Base-by-base conservation (phyloP, 2,888 invertebrate genomes). In the Phragmatobia fuliginosa region DNA sequence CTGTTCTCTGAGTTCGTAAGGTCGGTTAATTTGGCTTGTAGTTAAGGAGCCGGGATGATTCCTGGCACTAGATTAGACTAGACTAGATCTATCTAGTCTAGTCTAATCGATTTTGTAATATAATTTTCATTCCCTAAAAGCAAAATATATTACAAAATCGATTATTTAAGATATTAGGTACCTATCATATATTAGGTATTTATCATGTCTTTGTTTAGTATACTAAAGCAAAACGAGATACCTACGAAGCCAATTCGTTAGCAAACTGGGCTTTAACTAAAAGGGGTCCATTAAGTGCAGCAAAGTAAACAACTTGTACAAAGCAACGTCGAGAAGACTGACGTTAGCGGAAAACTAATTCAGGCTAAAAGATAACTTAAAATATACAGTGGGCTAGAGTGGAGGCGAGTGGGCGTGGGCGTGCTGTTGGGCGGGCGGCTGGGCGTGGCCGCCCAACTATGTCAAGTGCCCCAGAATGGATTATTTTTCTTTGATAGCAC, bases 361-460 rank as follows among this genome's bases (percentile, higher is more conserved):
- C 78, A 77, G 75, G 75, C 74, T 76, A 76, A 76, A 86, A 79
- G 83, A 85, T 83, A 85, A 84, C 77, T 83, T 86, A 85, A 87
- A 86, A 84, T 87, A 85, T 86, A 85, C 83, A 75, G 81, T 73
- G 66, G 66, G 66, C n/a, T 68, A 76, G 31, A 77, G 72, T 69
- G 72, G 79, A 71, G 70, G 75, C 73, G 73, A 56, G 71, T 67
- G 78, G 75, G 83, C 88, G 85, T 85, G 89, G 86, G 85, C 83
- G 81, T 81, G 71, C 21, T 59, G 72, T 63, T 79, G 87, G 93
- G 92, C 89, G 92, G 88, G 83, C 84, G 72, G 73, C 58, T 77
- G 85, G 93, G 91, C 88, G 91, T 88, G 80, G 83, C 85, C 71
- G 72, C 68, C 73, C 80, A 91, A 89, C 82, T 90, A 85, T 91